Evolutionary conservation across 2,797 vertebrate genomes (phyloP).

Genomic region (Syndactyla subalaris): DNA sequence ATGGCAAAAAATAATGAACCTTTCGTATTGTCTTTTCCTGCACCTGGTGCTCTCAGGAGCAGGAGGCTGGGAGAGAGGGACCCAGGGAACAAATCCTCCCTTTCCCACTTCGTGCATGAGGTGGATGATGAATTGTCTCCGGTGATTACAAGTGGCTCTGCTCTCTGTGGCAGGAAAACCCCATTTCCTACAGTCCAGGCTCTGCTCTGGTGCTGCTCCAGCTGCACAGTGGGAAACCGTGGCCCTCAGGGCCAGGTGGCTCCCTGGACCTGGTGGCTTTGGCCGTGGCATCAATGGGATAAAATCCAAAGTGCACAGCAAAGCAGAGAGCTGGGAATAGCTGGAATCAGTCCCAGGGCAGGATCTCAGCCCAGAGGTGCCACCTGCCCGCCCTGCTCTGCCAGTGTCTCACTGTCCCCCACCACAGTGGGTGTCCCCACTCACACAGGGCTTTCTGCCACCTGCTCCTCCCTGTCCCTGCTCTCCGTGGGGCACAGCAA

Average conservation of each 20-base stretch:
- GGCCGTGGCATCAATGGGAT: background rate
- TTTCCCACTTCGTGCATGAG: background rate
- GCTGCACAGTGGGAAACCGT: fast-evolving
- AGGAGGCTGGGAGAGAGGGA: background rate
- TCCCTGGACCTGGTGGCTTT: background rate
- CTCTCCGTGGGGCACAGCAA: background rate
- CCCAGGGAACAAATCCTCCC: background rate
- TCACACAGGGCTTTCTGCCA: background rate
- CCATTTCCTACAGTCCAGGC: background rate
- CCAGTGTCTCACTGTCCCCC: background rate
- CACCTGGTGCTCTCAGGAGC: background rate
- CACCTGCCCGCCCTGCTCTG: background rate
- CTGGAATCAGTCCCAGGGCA: background rate
- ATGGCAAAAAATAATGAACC: background rate
- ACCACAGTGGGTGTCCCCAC: fast-evolving
- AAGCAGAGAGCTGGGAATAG: background rate
- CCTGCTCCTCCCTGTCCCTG: background rate
- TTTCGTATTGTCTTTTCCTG: constrained; percentile 9
- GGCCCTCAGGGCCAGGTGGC: background rate
- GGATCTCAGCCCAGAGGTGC: background rate
- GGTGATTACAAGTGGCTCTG: background rate
- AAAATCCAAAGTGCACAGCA: fast-evolving
- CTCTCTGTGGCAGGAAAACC: background rate
- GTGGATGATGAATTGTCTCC: background rate
- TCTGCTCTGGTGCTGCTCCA: background rate